Evolutionary conservation across 2,888 invertebrate species (phyloP).

Genomic region (Hemaris fuciformis): DNA sequence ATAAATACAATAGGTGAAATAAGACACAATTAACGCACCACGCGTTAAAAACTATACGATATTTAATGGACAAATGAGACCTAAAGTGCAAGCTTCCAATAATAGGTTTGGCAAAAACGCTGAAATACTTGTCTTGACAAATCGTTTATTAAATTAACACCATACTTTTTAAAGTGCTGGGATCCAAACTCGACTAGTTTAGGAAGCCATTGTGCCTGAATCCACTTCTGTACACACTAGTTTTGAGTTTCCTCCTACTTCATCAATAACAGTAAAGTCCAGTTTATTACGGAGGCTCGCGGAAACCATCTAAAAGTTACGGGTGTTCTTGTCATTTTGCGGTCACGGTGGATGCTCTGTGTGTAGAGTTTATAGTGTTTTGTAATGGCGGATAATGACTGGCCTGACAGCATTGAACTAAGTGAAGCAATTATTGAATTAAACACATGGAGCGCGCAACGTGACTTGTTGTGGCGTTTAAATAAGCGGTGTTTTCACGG

Average conservation of each 20-base stretch:
- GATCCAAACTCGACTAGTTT: not conserved
- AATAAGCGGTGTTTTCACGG: not conserved
- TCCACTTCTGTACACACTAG: not conserved
- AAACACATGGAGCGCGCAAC: not conserved
- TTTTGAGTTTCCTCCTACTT: not conserved
- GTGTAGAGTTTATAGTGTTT: not conserved
- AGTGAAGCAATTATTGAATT: not conserved
- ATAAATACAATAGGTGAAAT: too few species aligned
- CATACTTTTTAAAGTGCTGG: too few species aligned
- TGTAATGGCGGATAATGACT: not conserved
- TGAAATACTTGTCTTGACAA: too few species aligned
- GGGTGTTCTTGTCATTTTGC: not conserved
- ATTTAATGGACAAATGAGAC: too few species aligned
- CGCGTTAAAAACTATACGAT: too few species aligned
- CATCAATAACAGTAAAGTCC: not conserved
- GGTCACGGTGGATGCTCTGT: not conserved
- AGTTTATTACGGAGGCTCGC: not conserved
- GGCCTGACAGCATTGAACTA: not conserved
- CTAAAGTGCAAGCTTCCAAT: too few species aligned
- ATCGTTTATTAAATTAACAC: too few species aligned
- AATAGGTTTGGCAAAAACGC: too few species aligned
- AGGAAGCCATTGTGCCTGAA: not conserved
- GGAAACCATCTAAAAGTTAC: not conserved
- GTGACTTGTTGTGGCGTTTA: not conserved
- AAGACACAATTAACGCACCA: too few species aligned